Evolutionary conservation across 2,888 invertebrate species (phyloP), one percentile per base, ranked within the genome.

Genomic region (Trypoxylon attenuatum): DNA sequence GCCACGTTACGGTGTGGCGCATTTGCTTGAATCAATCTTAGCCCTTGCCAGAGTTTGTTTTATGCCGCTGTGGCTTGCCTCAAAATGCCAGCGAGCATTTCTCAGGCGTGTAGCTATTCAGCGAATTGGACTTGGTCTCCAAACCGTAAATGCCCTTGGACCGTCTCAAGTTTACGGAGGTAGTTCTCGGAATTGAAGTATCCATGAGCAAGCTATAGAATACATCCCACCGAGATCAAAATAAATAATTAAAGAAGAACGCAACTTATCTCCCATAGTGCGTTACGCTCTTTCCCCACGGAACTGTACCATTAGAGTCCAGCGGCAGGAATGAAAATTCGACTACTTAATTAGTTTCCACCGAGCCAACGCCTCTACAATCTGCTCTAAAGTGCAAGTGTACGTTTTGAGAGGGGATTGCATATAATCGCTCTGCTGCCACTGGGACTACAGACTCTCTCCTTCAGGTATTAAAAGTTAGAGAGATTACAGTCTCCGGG

Each of bases 11-110:
- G n/a, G n/a, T n/a, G n/a, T 22, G 58, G 47, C 55, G 55, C 52
- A 66, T 58, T 61, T 45, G 51, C 54, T 27, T 25, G 51, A 57
- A 66, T 58, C 66, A 54, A 69, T 69, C 61, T 61, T 50, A 46
- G 21, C 27, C 22, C 0, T 2, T 54, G 49, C 25, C 46, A 43
- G 43, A 49, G 59, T 50, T 59, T 39, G 39, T 64, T 55, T 63
- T 39, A n/a, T 2, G 23, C 5, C 5, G n/a, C 2, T 5, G 18
- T 16, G 5, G 8, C 18, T 41, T 18, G 2, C 18, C 41, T 5
- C 2, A 18, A 1, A 1, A 8, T 2, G 18, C 1, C 5, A 41
- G 18, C 13, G n/a, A 8, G 13, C 18, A 13, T 41, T 5, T 19
- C n/a, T n/a, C n/a, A n/a, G n/a, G n/a, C n/a, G n/a, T n/a, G 3